Evolutionary conservation across 2,113 vertebrate species (phyloP).

Genomic region (Eclectus roratus): DNA sequence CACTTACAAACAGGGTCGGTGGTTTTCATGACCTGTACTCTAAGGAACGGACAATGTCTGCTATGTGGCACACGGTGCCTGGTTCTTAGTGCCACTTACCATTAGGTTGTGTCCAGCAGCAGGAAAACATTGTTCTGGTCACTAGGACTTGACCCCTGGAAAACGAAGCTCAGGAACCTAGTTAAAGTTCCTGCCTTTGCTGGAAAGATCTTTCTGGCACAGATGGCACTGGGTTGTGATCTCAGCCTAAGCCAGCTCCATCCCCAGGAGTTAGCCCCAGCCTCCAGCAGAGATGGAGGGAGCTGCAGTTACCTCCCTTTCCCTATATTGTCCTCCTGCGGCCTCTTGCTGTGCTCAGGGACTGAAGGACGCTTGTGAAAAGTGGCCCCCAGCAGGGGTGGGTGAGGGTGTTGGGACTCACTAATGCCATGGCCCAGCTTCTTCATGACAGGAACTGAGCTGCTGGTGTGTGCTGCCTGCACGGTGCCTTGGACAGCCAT

Average conservation of each 20-base stretch:
- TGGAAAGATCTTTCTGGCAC: not conserved
- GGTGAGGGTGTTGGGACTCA: not conserved
- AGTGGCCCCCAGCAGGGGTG: not conserved
- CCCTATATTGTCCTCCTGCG: not conserved
- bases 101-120: not conserved
- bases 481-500: not conserved
- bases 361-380: not conserved
- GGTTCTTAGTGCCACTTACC: not conserved
- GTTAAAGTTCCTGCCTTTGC: not conserved
- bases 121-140: not conserved
- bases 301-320: not conserved
- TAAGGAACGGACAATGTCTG: not conserved
- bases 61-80: not conserved
- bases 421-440: not conserved
- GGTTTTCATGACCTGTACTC: fast-evolving
- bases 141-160: not conserved
- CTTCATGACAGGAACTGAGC: fast-evolving
- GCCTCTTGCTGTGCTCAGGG: not conserved
- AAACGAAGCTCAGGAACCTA: not conserved
- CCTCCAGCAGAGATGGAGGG: not conserved
- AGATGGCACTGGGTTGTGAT: not conserved
- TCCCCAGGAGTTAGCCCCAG: not conserved
- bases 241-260: not conserved
- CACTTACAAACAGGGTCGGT: not conserved
- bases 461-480: not conserved